Evolutionary conservation across 2,888 invertebrate species (phyloP).

Genomic region (Scrobipalpa costella): DNA sequence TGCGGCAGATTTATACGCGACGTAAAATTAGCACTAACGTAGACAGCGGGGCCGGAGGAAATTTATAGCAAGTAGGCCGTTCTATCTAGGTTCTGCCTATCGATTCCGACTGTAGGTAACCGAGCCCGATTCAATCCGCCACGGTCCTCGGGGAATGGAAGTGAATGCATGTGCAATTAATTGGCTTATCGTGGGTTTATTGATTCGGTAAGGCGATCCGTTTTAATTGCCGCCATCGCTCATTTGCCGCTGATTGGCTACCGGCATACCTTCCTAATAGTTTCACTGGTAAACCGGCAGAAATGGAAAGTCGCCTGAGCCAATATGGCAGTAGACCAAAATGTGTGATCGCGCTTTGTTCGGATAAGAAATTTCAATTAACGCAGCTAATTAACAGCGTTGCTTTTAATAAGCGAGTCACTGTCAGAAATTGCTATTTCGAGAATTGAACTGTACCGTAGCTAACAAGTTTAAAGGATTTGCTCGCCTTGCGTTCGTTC

Average conservation of each 20-base stretch:
- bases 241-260: constrained; percentile 75
- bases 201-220: constrained; percentile 79
- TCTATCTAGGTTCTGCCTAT: constrained; percentile 14
- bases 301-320: constrained; percentile 34
- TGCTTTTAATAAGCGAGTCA: constrained; percentile 35
- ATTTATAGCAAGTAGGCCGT: constrained; percentile 18
- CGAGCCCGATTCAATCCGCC: constrained; percentile 36
- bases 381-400: constrained; percentile 37
- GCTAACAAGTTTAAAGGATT: not conserved
- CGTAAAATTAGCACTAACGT: constrained; percentile 14
- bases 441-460: constrained; percentile 1
- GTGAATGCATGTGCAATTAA: constrained; percentile 72
- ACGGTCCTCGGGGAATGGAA: constrained; percentile 56
- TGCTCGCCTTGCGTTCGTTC: not conserved
- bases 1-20: constrained; percentile 13
- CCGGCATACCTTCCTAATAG: constrained; percentile 40
- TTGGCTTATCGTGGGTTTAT: constrained; percentile 77
- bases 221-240: constrained; percentile 78
- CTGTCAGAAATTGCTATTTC: constrained; percentile 32
- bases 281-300: constrained; percentile 39
- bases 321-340: constrained; percentile 5
- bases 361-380: constrained; percentile 41
- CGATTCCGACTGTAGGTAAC: constrained; percentile 9
- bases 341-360: constrained; percentile 29
- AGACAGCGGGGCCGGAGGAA: constrained; percentile 15